Evolutionary conservation across 1,140 invertebrate species (phyloP), one percentile per base, ranked within the genome.

Genomic region (Gerris buenoi): DNA sequence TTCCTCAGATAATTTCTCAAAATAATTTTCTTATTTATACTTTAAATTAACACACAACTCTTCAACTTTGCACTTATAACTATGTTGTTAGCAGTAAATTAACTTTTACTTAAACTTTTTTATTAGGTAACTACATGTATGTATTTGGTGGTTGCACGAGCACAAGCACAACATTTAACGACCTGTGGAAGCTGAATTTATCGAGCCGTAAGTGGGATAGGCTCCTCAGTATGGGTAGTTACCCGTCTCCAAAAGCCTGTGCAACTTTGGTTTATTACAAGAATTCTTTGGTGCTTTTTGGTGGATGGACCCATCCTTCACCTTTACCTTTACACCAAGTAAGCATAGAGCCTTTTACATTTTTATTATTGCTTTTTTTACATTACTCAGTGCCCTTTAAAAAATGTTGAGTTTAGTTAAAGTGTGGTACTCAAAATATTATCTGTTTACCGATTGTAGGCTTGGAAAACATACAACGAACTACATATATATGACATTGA

Each of bases 111-210:
- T n/a, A n/a, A n/a, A n/a, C n/a, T n/a, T n/a, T n/a, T n/a, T 65
- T 68, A 70, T 25, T 65, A 76, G 75, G 85, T 63, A 89, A 90
- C 77, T 88, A 84, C 1, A 91, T 97, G 91, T 97, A 92, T 77
- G 85, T 97, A 28, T 97, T 97, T 84, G 95, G 95, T 62, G 95
- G 95, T 0, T 96, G 92, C 72, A 95, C 93, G n/a, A 88, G 89
- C 28, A 88, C 90, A 46, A 88, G 88, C 72, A 97, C 95, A 23
- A 93, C 95, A 13, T 98, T 97, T 73, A 98, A 98, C 82, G 95
- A 98, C 80, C 81, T 98, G 10, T 98, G 95, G 95, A 83, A 84
- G 70, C 86, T 97, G 76, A 91, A 98, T 81, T 81, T 97, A 59
- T 87, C 88, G 5, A 87, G 84, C 60, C 81, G 91, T 74, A 81